Evolutionary conservation across 2,113 vertebrate species (phyloP).

Genomic region (Physeter macrocephalus): DNA sequence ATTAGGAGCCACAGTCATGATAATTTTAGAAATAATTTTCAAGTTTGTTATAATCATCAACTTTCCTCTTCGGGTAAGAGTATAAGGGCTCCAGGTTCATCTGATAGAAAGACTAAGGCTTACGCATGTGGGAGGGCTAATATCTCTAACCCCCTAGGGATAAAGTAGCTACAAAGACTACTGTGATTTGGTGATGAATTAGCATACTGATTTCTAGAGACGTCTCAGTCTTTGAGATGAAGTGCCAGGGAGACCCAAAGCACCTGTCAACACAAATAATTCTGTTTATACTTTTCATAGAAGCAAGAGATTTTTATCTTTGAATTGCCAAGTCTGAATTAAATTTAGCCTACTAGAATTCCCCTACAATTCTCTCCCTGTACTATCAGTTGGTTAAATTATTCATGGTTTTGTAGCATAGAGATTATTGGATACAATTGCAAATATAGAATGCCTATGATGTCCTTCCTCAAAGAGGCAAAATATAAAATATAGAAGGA

Average conservation of each 20-base stretch:
- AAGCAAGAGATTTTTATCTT: conserved; percentile 33
- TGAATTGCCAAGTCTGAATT: conserved; percentile 33
- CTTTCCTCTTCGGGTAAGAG: not conserved
- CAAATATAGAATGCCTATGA: not conserved
- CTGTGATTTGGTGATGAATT: not conserved
- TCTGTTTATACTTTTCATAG: conserved; percentile 21
- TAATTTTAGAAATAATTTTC: conserved; percentile 13
- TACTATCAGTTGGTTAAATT: conserved; percentile 34
- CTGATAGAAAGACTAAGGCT: not conserved
- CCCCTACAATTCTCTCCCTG: not conserved
- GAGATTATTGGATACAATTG: not conserved
- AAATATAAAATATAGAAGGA: not conserved
- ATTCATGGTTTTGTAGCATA: conserved; percentile 7
- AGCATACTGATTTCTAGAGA: not conserved
- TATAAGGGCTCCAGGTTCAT: not conserved
- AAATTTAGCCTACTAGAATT: conserved; percentile 41
- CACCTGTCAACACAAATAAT: conserved; percentile 2
- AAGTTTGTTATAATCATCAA: not conserved
- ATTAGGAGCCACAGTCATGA: not conserved
- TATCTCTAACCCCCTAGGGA: not conserved
- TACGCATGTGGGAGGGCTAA: not conserved
- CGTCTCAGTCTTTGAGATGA: conserved; percentile 7
- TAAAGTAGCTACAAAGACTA: not conserved
- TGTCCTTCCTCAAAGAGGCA: not conserved
- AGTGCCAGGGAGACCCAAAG: not conserved